These are phyloP conservation scores for Dryobotodes eremita DNA, from an alignment of 2,888 invertebrate genomes.

Conservation along the genomic window DNA sequence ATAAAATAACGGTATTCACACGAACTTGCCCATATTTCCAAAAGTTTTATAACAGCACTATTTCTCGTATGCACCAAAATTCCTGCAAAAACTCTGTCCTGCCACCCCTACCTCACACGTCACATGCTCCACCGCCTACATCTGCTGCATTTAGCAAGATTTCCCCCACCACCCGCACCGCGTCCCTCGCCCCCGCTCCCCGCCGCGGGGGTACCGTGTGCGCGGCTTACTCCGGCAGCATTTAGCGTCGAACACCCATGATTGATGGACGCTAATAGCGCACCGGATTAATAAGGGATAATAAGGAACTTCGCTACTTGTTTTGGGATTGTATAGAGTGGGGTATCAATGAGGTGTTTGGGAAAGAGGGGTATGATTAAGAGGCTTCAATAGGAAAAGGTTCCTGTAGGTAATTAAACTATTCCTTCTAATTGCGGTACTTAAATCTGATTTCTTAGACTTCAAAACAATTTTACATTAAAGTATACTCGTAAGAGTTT, in stretches of 20 bases:
- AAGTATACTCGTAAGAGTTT: no score
- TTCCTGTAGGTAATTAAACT: background rate
- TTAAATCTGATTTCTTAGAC: background rate
- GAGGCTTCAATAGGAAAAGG: background rate
- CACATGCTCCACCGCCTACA: conserved; percentile 75
- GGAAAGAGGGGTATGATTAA: conserved; percentile 1
- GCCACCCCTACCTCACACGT: conserved; percentile 69
- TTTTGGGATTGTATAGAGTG: conserved; percentile 24
- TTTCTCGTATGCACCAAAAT: background rate
- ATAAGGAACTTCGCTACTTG: conserved; percentile 23
- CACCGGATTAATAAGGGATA: conserved; percentile 67
- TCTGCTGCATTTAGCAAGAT: conserved; percentile 68
- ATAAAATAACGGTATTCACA: no score
- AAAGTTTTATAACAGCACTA: no score
- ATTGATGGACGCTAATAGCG: conserved; percentile 80
- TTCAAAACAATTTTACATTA: background rate
- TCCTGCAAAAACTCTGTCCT: background rate
- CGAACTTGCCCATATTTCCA: no score
- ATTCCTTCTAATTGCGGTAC: background rate
- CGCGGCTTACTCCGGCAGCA: conserved; percentile 57
- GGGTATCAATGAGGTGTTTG: conserved; percentile 36
- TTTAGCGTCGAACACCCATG: conserved; percentile 70
- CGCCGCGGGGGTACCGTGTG: conserved; percentile 19
- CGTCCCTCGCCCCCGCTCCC: conserved; percentile 10
- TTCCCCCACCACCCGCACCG: conserved; percentile 34